Evolutionary conservation across 2,113 vertebrate species (phyloP).

Genomic region (Stictonetta naevosa): DNA sequence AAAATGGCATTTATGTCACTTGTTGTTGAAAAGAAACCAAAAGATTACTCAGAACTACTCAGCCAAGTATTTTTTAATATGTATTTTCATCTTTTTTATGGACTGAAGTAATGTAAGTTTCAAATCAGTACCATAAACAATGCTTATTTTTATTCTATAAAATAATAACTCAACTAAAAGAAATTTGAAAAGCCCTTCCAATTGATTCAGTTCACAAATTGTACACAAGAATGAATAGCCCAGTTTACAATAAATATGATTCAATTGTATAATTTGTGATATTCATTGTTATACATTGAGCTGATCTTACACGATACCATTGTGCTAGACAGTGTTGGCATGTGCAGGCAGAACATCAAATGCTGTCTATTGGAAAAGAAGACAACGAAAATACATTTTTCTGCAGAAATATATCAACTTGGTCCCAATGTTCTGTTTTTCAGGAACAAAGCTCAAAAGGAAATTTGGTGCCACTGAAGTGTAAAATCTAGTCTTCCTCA

Average conservation of each 20-base stretch:
- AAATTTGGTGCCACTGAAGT: neutral
- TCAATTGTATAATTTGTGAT: neutral
- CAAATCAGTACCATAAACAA: neutral
- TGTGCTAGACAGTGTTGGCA: neutral
- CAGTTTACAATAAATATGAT: neutral
- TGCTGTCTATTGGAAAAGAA: neutral
- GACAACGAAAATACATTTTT: neutral
- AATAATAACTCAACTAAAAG: neutral
- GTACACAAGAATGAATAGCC: neutral
- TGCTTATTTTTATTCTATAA: neutral
- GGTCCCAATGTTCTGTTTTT: neutral
- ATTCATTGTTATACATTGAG: neutral
- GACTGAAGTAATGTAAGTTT: neutral
- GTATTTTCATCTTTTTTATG: neutral
- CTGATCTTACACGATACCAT: neutral
- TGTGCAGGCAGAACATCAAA: neutral
- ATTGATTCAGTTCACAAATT: neutral
- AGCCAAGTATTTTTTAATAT: neutral
- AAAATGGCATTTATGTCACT: neutral
- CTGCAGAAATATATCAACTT: neutral
- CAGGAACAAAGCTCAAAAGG: neutral
- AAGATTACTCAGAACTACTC: neutral
- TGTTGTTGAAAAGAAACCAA: neutral
- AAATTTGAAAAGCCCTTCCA: neutral
- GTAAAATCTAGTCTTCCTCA: neutral